Percentiles rank a stretch among this genome's conserved stretches.
Evolutionary conservation across 2,888 invertebrate genomes (phyloP).

Genomic region (Conistra vaccinii): DNA sequence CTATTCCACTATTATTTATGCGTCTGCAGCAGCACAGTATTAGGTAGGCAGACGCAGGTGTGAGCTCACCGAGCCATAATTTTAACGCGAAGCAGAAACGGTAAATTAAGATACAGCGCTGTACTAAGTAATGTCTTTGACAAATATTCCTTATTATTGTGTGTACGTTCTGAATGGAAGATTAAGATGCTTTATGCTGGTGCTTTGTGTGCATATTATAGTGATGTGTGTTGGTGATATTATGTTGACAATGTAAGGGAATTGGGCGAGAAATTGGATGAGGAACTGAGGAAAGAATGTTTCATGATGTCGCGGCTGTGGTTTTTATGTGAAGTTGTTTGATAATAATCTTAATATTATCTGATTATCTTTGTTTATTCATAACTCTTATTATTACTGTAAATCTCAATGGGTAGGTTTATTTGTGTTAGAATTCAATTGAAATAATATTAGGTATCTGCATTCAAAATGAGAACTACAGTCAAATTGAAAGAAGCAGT

Average conservation of each 20-base stretch:
- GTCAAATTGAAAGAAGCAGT: not conserved
- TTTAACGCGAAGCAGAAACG: conserved; percentile 74
- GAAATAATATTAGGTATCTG: not conserved
- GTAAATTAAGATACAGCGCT: conserved; percentile 81
- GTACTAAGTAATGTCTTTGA: conserved; percentile 81
- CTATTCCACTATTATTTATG: conserved; percentile 58
- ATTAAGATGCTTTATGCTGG: conserved; percentile 55
- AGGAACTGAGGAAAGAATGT: not conserved
- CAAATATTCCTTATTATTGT: conserved; percentile 85
- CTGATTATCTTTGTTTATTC: no score
- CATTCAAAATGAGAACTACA: not conserved
- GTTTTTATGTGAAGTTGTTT: not conserved
- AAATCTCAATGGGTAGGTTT: not conserved
- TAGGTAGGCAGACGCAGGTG: conserved; percentile 78
- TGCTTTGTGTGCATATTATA: conserved; percentile 52
- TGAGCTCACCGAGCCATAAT: conserved; percentile 79
- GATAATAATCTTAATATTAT: not conserved
- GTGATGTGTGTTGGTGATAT: conserved; percentile 35
- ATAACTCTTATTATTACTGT: not conserved
- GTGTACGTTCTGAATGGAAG: conserved; percentile 64
- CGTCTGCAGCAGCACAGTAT: conserved; percentile 43
- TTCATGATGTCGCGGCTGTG: not conserved
- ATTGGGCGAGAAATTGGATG: conserved; percentile 31
- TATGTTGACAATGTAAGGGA: conserved; percentile 27
- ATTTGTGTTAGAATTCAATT: not conserved